A percentile compares a stretch with the other conserved stretches of the same genome.
Conservation (phyloP, 2,113 vertebrate genomes). For the Oenanthe melanoleuca region DNA sequence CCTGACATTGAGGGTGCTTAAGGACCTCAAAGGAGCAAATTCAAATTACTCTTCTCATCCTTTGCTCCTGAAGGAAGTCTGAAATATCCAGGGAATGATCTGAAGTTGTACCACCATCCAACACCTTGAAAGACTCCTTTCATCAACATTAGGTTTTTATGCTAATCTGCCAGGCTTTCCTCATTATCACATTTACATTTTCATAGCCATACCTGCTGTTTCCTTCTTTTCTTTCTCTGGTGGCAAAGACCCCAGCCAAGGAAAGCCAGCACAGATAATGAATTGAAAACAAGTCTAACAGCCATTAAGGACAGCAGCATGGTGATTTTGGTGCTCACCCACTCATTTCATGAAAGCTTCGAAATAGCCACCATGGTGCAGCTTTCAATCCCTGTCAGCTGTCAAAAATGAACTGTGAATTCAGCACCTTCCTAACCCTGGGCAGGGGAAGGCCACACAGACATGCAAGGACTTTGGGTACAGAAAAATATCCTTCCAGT, state of each 20-base stretch:
- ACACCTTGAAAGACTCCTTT: neutral
- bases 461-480: neutral
- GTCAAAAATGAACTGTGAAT: neutral
- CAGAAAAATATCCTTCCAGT: neutral
- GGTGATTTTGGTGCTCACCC: neutral
- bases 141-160: neutral
- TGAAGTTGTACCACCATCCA: neutral
- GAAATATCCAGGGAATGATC: neutral
- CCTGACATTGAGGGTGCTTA: neutral
- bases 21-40: neutral
- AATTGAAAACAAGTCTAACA: neutral
- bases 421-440: neutral
- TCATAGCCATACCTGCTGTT: neutral
- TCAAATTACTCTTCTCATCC: neutral
- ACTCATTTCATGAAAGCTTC: neutral
- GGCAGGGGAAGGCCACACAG: neutral
- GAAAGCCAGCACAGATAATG: neutral
- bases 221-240: neutral
- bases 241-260: neutral
- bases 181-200: neutral
- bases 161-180: neutral
- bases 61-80: neutral
- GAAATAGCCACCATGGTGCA: accelerated
- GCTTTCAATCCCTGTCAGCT: neutral
- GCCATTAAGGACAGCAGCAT: neutral